Percentiles rank a stretch among this genome's conserved stretches.
Evolutionary conservation across 2,888 invertebrate genomes (phyloP).

Genomic region (Tribolium freemani): DNA sequence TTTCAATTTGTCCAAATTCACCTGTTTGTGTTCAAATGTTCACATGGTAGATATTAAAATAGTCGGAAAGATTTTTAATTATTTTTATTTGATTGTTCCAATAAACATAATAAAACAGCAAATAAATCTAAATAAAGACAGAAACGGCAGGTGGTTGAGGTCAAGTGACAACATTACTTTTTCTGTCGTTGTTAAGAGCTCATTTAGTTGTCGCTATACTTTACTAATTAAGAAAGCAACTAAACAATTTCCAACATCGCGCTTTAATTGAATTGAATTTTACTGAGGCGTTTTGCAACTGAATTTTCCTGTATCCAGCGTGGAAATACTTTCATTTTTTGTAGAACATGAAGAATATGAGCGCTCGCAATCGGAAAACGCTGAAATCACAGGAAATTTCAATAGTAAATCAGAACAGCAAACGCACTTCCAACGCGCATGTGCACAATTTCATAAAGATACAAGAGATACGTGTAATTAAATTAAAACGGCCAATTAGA

Average conservation of each 20-base stretch:
- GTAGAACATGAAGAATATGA: neutral
- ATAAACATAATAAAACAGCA: neutral
- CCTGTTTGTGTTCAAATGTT: too few species aligned
- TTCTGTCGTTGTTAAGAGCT: neutral
- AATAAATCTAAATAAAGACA: neutral
- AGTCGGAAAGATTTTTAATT: too few species aligned
- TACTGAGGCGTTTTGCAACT: neutral
- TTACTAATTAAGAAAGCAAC: neutral
- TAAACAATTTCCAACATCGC: neutral
- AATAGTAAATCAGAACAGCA: conserved; percentile 40
- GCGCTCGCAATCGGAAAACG: conserved; percentile 11
- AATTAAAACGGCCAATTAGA: conserved; percentile 13
- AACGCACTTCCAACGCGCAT: conserved; percentile 17
- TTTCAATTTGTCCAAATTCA: too few species aligned
- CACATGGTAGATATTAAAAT: too few species aligned
- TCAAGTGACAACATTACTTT: neutral
- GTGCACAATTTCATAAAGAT: conserved; percentile 8
- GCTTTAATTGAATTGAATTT: neutral
- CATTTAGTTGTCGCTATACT: neutral
- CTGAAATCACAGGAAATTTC: conserved; percentile 43
- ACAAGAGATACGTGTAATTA: conserved; percentile 12
- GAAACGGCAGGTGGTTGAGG: neutral
- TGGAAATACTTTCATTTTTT: neutral
- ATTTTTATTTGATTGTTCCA: neutral
- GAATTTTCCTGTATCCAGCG: neutral